Evolutionary conservation across 2,113 vertebrate species (phyloP), one percentile per base, ranked within the genome.

Genomic region (Cisticola juncidis): DNA sequence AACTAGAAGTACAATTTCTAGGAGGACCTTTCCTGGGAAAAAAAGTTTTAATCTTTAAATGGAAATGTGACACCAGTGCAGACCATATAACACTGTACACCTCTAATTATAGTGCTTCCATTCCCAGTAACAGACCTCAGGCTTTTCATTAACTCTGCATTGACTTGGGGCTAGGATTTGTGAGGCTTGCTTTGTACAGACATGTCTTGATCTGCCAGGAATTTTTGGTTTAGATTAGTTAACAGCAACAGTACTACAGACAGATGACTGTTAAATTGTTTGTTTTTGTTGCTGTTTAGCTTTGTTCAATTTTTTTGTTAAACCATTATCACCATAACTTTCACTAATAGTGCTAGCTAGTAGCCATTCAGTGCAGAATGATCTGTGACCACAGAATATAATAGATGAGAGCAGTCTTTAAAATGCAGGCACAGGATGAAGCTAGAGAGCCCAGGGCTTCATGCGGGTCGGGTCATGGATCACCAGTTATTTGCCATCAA

Each of bases 121-220:
- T 71, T 71, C 3, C 51, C 35, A 29, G 16, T 44, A 90, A 36
- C 2, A 50, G 15, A 44, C 2, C 12, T 66, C 31, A 36, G 18
- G 21, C 29, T 86, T 66, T 80, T 8, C 38, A 38, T 74, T 70
- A 65, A 21, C 9, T 76, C 15, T 56, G 7, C 18, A 20, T 38
- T 18, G 23, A 56, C 0, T 20, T 17, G 48, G 9, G 20, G 53
- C 14, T 66, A 68, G 20, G 33, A 53, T 53, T 77, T 77, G 11
- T 1, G 1, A 77, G 7, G 4, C 7, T 80, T 73, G 7, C 11
- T 69, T 84, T 36, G 9, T 42, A n/a, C 1, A 2, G 8, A 35
- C 2, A 21, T 15, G 2, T 38, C 47, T 68, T 81, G 20, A 64
- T 78, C 40, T 15, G 3, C 2, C 24, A 74, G 17, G 10, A 74